Base-by-base conservation (phyloP, 2,888 invertebrate species). In the Limnephilus marmoratus region DNA sequence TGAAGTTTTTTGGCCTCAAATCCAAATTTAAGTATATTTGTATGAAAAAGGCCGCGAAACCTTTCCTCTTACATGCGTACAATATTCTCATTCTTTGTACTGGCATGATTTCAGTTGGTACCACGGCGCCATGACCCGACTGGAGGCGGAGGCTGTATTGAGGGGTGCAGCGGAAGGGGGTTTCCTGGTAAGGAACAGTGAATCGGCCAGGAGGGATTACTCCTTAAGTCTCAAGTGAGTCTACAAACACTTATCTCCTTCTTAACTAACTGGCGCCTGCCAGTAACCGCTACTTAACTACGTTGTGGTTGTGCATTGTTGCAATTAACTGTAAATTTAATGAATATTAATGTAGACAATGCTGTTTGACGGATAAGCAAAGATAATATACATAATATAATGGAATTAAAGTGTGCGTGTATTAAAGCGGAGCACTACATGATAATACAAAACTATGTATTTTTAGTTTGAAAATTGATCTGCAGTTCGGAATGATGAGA, bases 141-240 rank as follows among this genome's bases (percentile, higher is more conserved):
- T 98, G 92, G 99, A 99, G 95, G 99, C 99, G 87, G 99, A 99
- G 96, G 97, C 97, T 95, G 97, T 99, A 94, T 96, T 99, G 90
- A 96, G 98, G 94, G 97, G 98, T 91, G 97, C 98, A 90, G 97
- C 97, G 94, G 99, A 99, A 96, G 99, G 99, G 93, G 99, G 98
- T 94, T 99, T 99, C 95, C 96, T 99, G 94, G 99, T 99, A 92
- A 97, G 99, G 94, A 98, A 98, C 95, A 99, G 99, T 95, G 99
- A 99, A 95, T 98, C 99, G 92, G 98, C 98, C 89, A 98, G 98
- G 95, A 98, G 98, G 95, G 99, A 99, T 95, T 99, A 98, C 95
- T 99, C 99, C 24, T 96, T 99, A 92, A 99, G 99, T 94, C 96
- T 99, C 94, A 99, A 99, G 99, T 99, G 96, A 97, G 98, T 97